Conservation (phyloP, 2,888 invertebrate species). For the Agrochola macilenta region DNA sequence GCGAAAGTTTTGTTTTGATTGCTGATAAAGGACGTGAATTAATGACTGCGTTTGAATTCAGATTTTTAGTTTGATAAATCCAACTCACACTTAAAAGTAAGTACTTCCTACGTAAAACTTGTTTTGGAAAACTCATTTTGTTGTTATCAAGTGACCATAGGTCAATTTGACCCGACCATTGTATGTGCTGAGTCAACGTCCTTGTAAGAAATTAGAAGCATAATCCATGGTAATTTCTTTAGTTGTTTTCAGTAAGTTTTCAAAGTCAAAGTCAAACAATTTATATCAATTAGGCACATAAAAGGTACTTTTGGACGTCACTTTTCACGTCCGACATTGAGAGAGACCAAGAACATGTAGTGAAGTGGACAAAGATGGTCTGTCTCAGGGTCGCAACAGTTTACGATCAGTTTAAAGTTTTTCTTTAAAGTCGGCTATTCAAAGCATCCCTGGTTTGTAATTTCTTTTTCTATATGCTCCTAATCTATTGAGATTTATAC, state of each 20-base stretch:
- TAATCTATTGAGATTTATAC: slow-evolving; percentile 42
- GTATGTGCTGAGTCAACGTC: neutral
- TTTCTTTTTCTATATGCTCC: neutral
- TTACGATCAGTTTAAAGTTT: neutral
- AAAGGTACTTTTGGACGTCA: too few species aligned
- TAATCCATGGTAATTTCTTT: neutral
- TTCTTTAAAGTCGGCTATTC: neutral
- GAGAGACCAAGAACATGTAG: neutral
- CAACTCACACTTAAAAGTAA: neutral
- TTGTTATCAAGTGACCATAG: neutral
- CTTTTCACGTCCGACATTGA: neutral
- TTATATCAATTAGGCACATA: too few species aligned
- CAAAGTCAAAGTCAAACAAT: too few species aligned
- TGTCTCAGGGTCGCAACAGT: neutral
- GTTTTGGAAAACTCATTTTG: neutral
- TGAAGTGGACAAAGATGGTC: neutral
- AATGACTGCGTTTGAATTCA: slow-evolving; percentile 10
- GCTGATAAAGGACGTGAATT: slow-evolving; percentile 29
- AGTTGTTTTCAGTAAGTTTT: neutral
- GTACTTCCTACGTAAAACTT: neutral
- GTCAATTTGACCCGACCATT: neutral
- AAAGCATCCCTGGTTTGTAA: neutral
- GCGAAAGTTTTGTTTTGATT: slow-evolving; percentile 51
- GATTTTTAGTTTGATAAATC: slow-evolving; percentile 5
- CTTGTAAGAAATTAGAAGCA: neutral